Conservation (phyloP, 2,888 invertebrate species). For the Graphium colonna region DNA sequence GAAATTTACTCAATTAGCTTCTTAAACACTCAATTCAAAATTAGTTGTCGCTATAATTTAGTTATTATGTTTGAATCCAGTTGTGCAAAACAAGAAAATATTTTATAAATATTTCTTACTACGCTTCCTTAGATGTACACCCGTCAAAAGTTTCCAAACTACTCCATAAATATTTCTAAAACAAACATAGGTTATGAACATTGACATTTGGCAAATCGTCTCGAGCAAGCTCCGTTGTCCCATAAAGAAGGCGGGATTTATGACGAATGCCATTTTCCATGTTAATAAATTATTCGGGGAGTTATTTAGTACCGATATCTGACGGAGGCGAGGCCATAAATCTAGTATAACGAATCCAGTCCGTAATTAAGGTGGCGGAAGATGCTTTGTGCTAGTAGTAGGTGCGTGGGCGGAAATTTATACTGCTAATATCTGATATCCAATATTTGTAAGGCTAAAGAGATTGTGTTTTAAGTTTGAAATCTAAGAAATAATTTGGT, state of each 20-base stretch:
- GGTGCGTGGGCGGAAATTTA: neutral
- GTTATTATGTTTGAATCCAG: too few relatives aligned
- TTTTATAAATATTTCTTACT: too few relatives aligned
- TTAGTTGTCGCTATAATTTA: too few relatives aligned
- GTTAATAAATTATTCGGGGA: conserved; percentile 3
- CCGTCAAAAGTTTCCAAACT: too few relatives aligned
- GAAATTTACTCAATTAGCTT: too few relatives aligned
- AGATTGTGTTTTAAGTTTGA: neutral
- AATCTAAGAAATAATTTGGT: neutral
- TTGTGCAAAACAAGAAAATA: too few relatives aligned
- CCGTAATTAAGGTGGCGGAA: neutral
- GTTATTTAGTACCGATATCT: neutral
- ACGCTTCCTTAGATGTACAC: too few relatives aligned
- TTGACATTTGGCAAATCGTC: too few relatives aligned
- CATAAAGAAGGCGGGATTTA: neutral
- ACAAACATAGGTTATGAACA: too few relatives aligned
- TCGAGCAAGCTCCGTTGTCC: too few relatives aligned
- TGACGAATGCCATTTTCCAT: neutral
- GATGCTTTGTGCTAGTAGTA: neutral
- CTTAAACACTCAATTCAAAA: too few relatives aligned
- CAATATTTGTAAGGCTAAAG: neutral
- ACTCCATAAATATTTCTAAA: too few relatives aligned
- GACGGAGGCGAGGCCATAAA: neutral
- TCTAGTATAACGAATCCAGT: neutral
- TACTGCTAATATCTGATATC: neutral